phyloP scores from a whole-genome alignment of 2,888 invertebrate genomes.

The Yponomeuta cagnagella region DNA sequence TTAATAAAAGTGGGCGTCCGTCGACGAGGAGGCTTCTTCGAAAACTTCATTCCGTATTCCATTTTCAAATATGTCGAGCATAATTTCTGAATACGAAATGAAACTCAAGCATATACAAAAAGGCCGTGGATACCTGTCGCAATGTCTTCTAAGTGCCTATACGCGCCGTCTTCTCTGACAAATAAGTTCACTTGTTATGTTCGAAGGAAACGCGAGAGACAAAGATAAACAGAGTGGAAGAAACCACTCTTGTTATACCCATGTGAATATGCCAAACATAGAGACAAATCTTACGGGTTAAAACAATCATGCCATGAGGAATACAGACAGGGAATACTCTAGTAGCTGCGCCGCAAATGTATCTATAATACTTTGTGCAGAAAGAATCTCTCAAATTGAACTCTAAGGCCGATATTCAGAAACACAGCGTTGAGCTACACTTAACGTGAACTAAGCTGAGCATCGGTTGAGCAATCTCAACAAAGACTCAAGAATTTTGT shows the following conservation, averaged over 20 bases:
- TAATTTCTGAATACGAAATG: slow-evolving; percentile 62
- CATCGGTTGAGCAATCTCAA: too few species aligned
- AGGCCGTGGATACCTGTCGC: slow-evolving; percentile 44
- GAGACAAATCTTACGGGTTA: not conserved
- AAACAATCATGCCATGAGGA: not conserved
- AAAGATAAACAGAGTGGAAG: slow-evolving; percentile 45
- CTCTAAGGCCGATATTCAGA: too few species aligned
- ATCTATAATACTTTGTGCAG: too few species aligned
- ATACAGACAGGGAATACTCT: too few species aligned
- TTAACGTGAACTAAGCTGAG: too few species aligned
- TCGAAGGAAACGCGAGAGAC: slow-evolving; percentile 46
- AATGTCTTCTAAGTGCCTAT: slow-evolving; percentile 53
- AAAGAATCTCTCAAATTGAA: too few species aligned
- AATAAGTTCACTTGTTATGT: slow-evolving; percentile 58
- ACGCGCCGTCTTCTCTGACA: slow-evolving; percentile 48
- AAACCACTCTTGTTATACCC: slow-evolving; percentile 30
- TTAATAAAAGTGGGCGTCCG: slow-evolving; percentile 32
- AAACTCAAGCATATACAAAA: slow-evolving; percentile 48
- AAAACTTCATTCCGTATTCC: slow-evolving; percentile 41
- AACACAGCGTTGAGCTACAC: too few species aligned
- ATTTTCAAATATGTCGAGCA: slow-evolving; percentile 48
- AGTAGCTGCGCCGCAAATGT: too few species aligned
- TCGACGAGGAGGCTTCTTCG: slow-evolving; percentile 30
- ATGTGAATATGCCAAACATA: not conserved
- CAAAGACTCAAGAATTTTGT: too few species aligned